Conservation (phyloP, 2,888 invertebrate genomes). For the Platypus cylindrus region DNA sequence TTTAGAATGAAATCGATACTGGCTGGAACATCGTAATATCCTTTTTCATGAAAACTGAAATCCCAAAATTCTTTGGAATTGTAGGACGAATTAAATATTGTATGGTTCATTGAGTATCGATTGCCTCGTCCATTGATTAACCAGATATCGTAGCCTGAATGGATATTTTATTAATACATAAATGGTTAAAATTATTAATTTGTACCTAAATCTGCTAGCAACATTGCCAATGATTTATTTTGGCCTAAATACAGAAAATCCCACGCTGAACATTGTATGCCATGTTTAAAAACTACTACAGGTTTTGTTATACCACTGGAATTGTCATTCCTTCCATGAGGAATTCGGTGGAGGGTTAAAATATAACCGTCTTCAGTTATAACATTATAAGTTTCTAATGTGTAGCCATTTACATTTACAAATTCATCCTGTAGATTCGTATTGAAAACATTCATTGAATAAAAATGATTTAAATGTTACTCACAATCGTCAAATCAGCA, state of each 20-base stretch:
- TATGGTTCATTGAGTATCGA: constrained; percentile 8
- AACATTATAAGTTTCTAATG: constrained; percentile 29
- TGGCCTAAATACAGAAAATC: constrained; percentile 11
- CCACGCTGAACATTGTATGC: constrained; percentile 1
- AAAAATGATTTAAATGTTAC: too few relatives aligned
- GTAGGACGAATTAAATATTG: constrained; percentile 4
- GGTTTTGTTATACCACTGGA: background rate
- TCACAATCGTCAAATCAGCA: too few relatives aligned
- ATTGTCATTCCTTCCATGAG: constrained; percentile 14
- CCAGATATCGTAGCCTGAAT: constrained; percentile 28
- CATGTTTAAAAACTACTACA: constrained; percentile 4
- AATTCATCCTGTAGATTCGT: too few relatives aligned
- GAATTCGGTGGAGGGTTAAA: constrained; percentile 31
- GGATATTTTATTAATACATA: too few relatives aligned
- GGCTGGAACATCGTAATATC: constrained; percentile 4
- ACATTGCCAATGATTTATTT: constrained; percentile 14
- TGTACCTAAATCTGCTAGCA: constrained; percentile 18
- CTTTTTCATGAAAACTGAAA: constrained; percentile 2
- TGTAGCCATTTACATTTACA: constrained; percentile 31
- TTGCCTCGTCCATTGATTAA: constrained; percentile 14
- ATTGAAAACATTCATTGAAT: too few relatives aligned
- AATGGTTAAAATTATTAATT: background rate
- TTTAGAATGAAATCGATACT: constrained; percentile 4
- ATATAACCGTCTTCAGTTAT: constrained; percentile 42
- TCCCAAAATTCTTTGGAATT: constrained; percentile 2